These are phyloP conservation scores for Brachystomella parvula DNA, from an alignment of 1,140 invertebrate genomes.

Conservation along the genomic window DNA sequence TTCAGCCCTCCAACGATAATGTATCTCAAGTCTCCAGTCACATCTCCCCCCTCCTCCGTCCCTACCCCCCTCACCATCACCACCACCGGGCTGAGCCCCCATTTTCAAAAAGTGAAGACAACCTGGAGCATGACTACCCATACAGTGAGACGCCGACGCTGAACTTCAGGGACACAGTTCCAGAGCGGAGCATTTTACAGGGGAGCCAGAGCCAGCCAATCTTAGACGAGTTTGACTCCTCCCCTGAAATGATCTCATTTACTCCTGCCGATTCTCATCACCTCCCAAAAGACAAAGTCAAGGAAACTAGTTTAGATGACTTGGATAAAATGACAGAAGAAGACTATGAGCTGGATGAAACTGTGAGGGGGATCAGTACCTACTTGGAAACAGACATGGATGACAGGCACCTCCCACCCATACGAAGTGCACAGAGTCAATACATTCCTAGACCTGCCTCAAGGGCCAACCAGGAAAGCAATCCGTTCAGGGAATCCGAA, in stretches of 20 bases:
- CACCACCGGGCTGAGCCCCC: constrained; percentile 6
- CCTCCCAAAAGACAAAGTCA: constrained; percentile 17
- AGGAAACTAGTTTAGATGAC: constrained; percentile 37
- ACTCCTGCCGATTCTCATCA: background rate
- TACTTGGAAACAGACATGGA: constrained; percentile 37
- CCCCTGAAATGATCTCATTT: constrained; percentile 11
- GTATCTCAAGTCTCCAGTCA: constrained; percentile 16
- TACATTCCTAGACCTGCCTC: constrained; percentile 24
- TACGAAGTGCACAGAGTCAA: constrained; percentile 33
- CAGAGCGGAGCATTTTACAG: background rate
- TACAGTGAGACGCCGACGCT: constrained; percentile 4
- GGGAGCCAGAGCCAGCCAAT: constrained; percentile 6
- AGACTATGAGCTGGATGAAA: constrained; percentile 37
- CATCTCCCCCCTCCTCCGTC: constrained; percentile 16
- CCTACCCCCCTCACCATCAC: background rate
- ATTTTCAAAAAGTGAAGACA: constrained; percentile 28
- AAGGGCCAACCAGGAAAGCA: background rate
- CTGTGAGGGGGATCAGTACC: constrained; percentile 30
- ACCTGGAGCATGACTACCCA: constrained; percentile 13
- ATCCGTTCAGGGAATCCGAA: constrained; percentile 7
- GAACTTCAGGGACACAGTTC: background rate
- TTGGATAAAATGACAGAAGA: constrained; percentile 24
- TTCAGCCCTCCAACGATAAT: constrained; percentile 21
- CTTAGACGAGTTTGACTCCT: background rate
- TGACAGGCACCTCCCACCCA: constrained; percentile 1